A percentile compares a stretch with the other conserved stretches of the same genome.
Conservation (phyloP, 2,888 invertebrate species). For the Lepetodrilus schrolli region DNA sequence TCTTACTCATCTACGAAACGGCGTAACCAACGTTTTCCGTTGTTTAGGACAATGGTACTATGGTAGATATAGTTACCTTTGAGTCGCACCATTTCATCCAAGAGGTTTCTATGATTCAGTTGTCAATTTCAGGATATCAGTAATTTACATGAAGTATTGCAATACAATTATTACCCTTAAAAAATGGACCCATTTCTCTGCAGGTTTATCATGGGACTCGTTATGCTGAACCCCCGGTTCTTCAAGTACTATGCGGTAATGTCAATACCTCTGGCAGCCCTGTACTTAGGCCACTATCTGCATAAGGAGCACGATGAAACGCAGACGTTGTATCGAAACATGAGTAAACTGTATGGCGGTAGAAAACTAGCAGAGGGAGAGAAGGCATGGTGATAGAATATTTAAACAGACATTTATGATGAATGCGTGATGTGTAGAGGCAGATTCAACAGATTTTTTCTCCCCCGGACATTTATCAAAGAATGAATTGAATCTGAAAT, state of each 20-base stretch:
- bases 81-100: too few species aligned
- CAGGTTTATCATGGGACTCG: conserved; percentile 30
- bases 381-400: conserved; percentile 77
- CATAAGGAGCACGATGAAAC: conserved; percentile 84
- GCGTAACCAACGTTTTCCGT: too few species aligned
- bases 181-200: not conserved
- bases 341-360: conserved; percentile 84
- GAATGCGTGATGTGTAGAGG: not conserved
- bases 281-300: conserved; percentile 74
- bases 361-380: conserved; percentile 81
- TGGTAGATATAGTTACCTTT: too few species aligned
- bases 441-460: not conserved
- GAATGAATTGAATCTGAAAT: too few species aligned
- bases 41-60: too few species aligned
- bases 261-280: conserved; percentile 35
- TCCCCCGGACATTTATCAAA: too few species aligned
- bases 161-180: too few species aligned
- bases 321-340: conserved; percentile 85
- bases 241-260: not conserved
- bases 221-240: not conserved
- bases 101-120: too few species aligned
- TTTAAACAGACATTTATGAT: conserved; percentile 13
- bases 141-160: too few species aligned
- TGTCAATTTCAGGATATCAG: too few species aligned
- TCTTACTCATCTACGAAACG: too few species aligned